Evolutionary conservation across 2,113 vertebrate genomes (phyloP).

Genomic region (Chamaetylas fuelleborni): DNA sequence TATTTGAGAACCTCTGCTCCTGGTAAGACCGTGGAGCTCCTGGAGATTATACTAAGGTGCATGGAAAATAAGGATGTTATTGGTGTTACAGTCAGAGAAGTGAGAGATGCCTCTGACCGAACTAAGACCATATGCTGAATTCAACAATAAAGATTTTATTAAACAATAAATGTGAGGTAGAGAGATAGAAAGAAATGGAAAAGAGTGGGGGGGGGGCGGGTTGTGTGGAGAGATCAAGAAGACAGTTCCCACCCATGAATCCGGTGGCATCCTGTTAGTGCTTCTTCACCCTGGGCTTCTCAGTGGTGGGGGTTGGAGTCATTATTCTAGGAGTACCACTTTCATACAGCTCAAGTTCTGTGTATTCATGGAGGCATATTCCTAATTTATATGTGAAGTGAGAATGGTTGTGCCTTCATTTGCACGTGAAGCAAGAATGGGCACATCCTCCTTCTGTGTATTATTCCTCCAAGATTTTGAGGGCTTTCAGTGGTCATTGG

Average conservation of each 20-base stretch:
- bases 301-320: background rate
- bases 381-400: background rate
- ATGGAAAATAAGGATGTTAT: background rate
- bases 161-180: background rate
- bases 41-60: background rate
- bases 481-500: background rate
- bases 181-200: background rate
- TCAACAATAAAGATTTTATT: background rate
- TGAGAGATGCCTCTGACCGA: background rate
- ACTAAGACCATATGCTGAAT: background rate
- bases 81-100: background rate
- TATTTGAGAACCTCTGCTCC: background rate
- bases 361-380: background rate
- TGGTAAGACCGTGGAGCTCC: background rate
- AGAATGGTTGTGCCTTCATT: no score
- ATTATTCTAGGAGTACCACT: background rate
- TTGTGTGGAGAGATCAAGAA: background rate
- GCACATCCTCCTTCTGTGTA: accelerated
- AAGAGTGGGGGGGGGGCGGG: background rate
- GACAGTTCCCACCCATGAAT: background rate
- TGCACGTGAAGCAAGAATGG: background rate
- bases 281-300: background rate
- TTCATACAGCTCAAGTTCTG: background rate
- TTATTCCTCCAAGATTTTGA: background rate
- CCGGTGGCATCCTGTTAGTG: background rate